Conservation (phyloP, 2,797 vertebrate genomes). For the Aphelocoma californica region DNA sequence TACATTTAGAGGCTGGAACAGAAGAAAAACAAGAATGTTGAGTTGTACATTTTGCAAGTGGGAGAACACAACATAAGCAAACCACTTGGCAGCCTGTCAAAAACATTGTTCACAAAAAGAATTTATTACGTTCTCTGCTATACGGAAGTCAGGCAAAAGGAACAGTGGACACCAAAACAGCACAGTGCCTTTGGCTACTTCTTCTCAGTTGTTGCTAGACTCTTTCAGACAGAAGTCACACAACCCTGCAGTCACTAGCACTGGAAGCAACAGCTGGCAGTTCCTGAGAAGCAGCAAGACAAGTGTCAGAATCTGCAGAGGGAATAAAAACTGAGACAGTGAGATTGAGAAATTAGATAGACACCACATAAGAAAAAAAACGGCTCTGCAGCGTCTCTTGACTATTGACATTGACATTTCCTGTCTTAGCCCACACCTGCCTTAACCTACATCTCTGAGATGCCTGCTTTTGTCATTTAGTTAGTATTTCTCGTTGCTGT, state of each 20-base stretch:
- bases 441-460: not conserved
- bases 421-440: not conserved
- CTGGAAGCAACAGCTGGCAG: not conserved
- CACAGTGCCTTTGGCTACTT: not conserved
- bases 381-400: not conserved
- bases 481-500: not conserved
- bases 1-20: not conserved
- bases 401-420: not conserved
- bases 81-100: not conserved
- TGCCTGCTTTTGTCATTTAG: not conserved
- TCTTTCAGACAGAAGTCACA: not conserved
- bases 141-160: not conserved
- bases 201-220: not conserved
- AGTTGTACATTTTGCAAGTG: not conserved
- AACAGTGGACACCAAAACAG: not conserved
- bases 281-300: not conserved
- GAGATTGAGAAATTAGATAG: not conserved
- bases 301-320: not conserved
- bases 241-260: not conserved
- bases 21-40: not conserved
- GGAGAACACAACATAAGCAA: not conserved
- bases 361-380: not conserved
- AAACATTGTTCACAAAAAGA: not conserved
- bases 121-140: rapidly evolving
- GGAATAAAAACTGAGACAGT: not conserved